Evolutionary conservation across 2,797 vertebrate genomes (phyloP).

Genomic region (Xenops minutus): DNA sequence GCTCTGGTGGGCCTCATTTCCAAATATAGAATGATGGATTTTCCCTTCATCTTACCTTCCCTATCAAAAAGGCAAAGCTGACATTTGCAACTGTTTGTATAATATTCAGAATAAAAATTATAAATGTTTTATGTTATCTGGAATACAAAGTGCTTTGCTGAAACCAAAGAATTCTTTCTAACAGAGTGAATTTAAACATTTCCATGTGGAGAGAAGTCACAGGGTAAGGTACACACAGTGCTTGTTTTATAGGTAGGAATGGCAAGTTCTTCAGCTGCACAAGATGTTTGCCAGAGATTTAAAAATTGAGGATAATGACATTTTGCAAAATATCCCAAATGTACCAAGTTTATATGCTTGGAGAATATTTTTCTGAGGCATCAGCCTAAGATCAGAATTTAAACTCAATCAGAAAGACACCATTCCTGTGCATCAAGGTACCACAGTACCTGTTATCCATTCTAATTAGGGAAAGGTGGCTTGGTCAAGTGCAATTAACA

Average conservation of each 20-base stretch:
- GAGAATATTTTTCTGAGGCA: neutral
- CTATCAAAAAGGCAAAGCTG: neutral
- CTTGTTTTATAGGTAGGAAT: neutral
- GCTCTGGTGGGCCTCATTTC: neutral
- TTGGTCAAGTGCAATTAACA: neutral
- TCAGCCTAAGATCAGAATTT: neutral
- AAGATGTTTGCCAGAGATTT: neutral
- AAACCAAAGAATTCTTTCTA: neutral
- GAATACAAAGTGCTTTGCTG: neutral
- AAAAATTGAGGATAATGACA: neutral
- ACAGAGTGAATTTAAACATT: neutral
- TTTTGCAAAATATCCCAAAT: neutral
- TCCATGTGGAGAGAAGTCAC: neutral
- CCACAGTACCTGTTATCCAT: neutral
- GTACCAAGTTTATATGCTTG: neutral
- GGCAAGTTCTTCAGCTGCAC: neutral
- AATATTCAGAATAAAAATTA: neutral
- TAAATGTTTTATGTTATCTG: neutral
- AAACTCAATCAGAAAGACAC: neutral
- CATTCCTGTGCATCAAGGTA: neutral
- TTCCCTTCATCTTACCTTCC: neutral
- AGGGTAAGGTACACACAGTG: neutral
- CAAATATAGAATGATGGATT: neutral
- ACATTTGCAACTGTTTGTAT: neutral
- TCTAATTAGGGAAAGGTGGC: neutral